Evolutionary conservation across 2,888 invertebrate species (phyloP).

Genomic region (Pharmacophagus antenor): DNA sequence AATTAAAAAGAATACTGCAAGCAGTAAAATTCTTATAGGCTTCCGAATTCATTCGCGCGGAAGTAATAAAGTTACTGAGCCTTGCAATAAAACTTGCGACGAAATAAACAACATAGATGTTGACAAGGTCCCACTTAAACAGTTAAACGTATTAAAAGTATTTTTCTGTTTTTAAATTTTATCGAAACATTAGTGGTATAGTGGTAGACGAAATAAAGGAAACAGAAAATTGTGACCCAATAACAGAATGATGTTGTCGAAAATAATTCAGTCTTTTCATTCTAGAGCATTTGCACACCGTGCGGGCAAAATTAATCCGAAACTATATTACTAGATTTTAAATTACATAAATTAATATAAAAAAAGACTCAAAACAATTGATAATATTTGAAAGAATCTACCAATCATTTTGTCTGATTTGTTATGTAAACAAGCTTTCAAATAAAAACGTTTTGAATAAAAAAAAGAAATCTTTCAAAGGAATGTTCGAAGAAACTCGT

Average conservation of each 20-base stretch:
- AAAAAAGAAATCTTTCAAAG: no score
- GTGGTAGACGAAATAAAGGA: neutral
- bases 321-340: no score
- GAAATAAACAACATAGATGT: slow-evolving; percentile 15
- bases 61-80: slow-evolving; percentile 14
- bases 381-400: no score
- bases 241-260: neutral
- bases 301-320: no score
- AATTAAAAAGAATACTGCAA: slow-evolving; percentile 10
- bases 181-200: neutral
- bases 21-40: slow-evolving; percentile 18
- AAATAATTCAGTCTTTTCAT: neutral
- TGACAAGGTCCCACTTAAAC: neutral
- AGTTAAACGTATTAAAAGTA: neutral
- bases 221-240: neutral
- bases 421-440: no score
- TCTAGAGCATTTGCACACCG: neutral
- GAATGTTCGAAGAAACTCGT: no score
- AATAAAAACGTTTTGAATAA: no score
- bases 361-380: no score
- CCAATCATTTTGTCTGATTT: no score
- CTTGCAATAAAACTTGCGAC: slow-evolving; percentile 17
- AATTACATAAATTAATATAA: no score
- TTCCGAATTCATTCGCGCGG: neutral
- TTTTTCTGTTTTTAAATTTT: neutral